Evolutionary conservation across 2,888 invertebrate genomes (phyloP).

Genomic region (Thelaira solivaga): DNA sequence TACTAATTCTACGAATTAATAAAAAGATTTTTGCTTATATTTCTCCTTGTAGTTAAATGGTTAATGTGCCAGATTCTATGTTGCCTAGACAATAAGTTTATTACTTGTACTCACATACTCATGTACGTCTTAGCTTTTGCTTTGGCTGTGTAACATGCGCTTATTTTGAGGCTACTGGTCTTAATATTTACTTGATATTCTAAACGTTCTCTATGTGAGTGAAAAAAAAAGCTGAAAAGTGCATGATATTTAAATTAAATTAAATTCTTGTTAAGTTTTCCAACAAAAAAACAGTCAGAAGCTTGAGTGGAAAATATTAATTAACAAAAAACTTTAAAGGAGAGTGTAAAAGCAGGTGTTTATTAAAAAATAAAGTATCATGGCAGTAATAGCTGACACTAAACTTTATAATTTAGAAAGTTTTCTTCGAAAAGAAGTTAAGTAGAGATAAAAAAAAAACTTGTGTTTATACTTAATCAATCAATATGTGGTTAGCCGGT

Average conservation of each 20-base stretch:
- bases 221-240: too few relatives aligned
- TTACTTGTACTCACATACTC: too few relatives aligned
- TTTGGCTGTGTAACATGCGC: not conserved
- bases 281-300: not conserved
- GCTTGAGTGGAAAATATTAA: not conserved
- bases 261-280: conserved; percentile 19
- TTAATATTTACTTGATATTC: conserved; percentile 31
- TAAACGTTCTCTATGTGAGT: not conserved
- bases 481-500: too few relatives aligned
- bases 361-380: too few relatives aligned
- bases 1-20: too few relatives aligned
- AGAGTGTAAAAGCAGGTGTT: not conserved
- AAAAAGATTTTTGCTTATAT: too few relatives aligned
- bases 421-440: too few relatives aligned
- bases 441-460: too few relatives aligned
- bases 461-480: too few relatives aligned
- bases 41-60: not conserved
- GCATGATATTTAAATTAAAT: conserved; percentile 19
- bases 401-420: not conserved
- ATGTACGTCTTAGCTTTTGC: not conserved
- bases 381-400: too few relatives aligned
- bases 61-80: conserved; percentile 3
- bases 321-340: not conserved
- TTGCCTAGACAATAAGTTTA: conserved; percentile 26
- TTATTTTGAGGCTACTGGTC: conserved; percentile 41